phyloP scores from a whole-genome alignment of 2,797 vertebrate genomes.

The Triplophysa bombifrons region DNA sequence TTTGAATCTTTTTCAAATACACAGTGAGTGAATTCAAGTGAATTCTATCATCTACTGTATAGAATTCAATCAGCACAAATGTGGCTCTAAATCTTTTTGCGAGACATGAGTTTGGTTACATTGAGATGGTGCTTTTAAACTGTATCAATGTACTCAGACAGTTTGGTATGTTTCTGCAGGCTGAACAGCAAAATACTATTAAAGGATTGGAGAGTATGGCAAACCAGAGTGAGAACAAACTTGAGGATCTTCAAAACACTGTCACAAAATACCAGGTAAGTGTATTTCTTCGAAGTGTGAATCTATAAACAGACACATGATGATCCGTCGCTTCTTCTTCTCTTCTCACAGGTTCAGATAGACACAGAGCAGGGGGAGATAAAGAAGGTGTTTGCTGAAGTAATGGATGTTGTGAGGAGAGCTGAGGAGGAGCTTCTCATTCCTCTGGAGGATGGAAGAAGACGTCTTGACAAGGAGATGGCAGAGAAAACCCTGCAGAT shows the following conservation, averaged over 20 bases:
- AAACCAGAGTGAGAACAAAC: constrained; percentile 9
- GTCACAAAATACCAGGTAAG: background rate
- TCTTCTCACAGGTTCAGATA: constrained; percentile 22
- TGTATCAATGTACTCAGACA: background rate
- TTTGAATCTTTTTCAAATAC: too few species aligned
- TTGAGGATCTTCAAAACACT: background rate
- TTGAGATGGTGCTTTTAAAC: too few species aligned
- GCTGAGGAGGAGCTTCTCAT: constrained; percentile 9
- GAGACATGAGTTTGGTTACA: too few species aligned
- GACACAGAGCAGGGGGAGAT: constrained; percentile 35
- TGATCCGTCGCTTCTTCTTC: background rate
- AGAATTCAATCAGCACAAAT: too few species aligned
- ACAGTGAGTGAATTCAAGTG: too few species aligned
- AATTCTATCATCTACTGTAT: too few species aligned
- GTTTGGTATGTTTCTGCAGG: constrained; percentile 33
- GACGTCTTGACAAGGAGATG: constrained; percentile 23
- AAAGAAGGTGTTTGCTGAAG: constrained; percentile 23
- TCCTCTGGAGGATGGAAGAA: constrained; percentile 41
- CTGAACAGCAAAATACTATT: background rate
- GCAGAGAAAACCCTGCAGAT: constrained; percentile 18
- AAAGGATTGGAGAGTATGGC: constrained; percentile 4
- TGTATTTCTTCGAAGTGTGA: background rate
- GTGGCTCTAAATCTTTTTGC: too few species aligned
- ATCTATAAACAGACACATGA: too few species aligned
- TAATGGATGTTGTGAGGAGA: constrained; percentile 18